These are phyloP conservation scores for Synanthedon vespiformis DNA, from an alignment of 2,888 invertebrate genomes.

Conservation along the genomic window DNA sequence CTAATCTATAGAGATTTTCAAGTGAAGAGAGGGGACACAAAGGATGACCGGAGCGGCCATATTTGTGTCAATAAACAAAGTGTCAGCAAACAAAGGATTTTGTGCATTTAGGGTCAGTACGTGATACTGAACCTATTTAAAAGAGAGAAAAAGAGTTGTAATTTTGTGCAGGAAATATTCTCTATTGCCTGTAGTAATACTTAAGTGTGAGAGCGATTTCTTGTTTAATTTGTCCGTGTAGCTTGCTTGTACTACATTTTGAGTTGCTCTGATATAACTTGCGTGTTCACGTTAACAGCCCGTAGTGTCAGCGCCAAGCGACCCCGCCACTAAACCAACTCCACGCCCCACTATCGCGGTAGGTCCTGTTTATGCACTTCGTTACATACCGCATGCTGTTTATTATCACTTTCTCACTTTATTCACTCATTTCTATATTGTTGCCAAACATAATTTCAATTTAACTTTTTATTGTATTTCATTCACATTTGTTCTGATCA, in stretches of 20 bases:
- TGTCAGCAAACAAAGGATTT: too few species aligned
- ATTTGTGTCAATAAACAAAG: too few species aligned
- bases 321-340: conserved; percentile 69
- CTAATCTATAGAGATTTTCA: too few species aligned
- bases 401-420: neutral
- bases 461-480: too few species aligned
- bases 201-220: neutral
- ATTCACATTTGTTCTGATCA: too few species aligned
- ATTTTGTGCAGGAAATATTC: too few species aligned
- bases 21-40: too few species aligned
- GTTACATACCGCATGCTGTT: conserved; percentile 14
- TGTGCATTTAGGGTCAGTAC: too few species aligned
- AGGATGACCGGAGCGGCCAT: too few species aligned
- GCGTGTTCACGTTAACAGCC: conserved; percentile 63
- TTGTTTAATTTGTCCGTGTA: neutral
- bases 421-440: neutral
- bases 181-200: too few species aligned
- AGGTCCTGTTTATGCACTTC: conserved; percentile 61
- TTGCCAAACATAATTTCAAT: neutral
- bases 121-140: too few species aligned
- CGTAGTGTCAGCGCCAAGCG: conserved; percentile 69
- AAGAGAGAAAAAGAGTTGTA: too few species aligned
- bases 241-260: neutral
- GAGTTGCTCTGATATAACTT: conserved; percentile 16
- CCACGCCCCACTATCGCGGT: conserved; percentile 75